Evolutionary conservation across 2,888 invertebrate species (phyloP).

Genomic region (Selenia dentaria): DNA sequence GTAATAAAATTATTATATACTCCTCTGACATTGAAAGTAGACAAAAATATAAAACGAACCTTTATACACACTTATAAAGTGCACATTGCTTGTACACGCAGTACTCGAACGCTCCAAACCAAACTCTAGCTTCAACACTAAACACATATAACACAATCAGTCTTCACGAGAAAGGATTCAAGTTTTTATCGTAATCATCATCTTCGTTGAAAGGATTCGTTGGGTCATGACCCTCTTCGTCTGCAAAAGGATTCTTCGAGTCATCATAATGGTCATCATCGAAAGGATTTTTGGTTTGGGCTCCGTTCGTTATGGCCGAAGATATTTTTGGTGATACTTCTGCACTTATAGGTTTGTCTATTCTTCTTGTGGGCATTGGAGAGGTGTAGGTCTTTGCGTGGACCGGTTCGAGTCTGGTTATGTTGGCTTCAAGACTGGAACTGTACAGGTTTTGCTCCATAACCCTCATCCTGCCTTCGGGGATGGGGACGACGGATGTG

Average conservation of each 20-base stretch:
- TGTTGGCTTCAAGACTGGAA: conserved; percentile 86
- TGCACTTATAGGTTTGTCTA: conserved; percentile 33
- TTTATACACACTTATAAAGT: too few species aligned
- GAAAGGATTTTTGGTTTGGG: conserved; percentile 63
- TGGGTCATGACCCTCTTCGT: conserved; percentile 78
- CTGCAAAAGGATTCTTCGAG: conserved; percentile 87
- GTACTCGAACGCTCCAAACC: too few species aligned
- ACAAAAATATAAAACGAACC: too few species aligned
- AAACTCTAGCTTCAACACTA: conserved; percentile 3
- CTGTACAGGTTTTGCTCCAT: conserved; percentile 83
- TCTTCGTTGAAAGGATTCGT: conserved; percentile 83
- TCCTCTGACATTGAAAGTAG: too few species aligned
- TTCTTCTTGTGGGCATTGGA: conserved; percentile 40
- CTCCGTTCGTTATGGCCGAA: conserved; percentile 42
- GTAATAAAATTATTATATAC: too few species aligned
- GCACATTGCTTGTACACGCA: too few species aligned
- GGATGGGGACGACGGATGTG: conserved; percentile 73
- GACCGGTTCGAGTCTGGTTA: conserved; percentile 62
- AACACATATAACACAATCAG: conserved; percentile 9
- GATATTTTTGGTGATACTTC: conserved; percentile 51
- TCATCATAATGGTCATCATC: conserved; percentile 83
- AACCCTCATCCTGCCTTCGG: conserved; percentile 84
- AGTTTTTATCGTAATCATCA: conserved; percentile 89
- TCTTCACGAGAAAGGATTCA: conserved; percentile 87
- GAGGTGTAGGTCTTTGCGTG: conserved; percentile 44